Percentiles rank a stretch among this genome's conserved stretches.
Conservation (phyloP, 1,140 invertebrate genomes). For the Bombyx mandarina region DNA sequence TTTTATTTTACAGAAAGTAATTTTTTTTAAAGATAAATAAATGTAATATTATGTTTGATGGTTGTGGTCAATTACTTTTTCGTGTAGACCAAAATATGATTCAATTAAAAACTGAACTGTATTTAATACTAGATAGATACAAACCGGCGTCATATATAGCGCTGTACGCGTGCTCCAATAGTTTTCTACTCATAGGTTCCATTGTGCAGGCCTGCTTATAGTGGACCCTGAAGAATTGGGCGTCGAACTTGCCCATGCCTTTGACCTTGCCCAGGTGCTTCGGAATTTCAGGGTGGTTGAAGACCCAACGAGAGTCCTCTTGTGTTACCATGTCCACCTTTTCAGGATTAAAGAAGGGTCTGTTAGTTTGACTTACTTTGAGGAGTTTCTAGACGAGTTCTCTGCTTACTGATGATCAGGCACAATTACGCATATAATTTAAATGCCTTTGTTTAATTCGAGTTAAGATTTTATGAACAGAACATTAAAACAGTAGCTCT, state of each 20-base stretch:
- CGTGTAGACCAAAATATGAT: no score
- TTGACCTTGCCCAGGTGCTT: conserved; percentile 13
- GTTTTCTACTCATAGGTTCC: conserved; percentile 55
- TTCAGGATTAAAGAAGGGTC: background rate
- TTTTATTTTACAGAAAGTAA: no score
- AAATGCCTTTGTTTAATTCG: no score
- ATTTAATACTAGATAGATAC: background rate
- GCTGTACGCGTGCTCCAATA: conserved; percentile 57
- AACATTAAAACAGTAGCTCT: no score
- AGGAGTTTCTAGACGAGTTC: no score
- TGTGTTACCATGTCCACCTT: conserved; percentile 14
- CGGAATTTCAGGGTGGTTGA: conserved; percentile 18
- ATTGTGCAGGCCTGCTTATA: conserved; percentile 44
- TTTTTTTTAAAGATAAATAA: no score
- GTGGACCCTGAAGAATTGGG: conserved; percentile 58
- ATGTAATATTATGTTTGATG: no score
- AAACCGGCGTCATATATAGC: conserved; percentile 60
- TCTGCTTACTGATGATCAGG: no score
- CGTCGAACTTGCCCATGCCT: conserved; percentile 40
- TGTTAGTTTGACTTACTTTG: background rate
- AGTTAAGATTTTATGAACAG: no score
- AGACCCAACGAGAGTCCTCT: conserved; percentile 18
- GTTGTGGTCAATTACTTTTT: no score
- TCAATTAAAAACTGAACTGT: no score
- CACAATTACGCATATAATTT: no score